A percentile compares a stretch with the other conserved stretches of the same genome.
phyloP scores from a whole-genome alignment of 2,888 invertebrate species.

The Charanyca ferruginea region DNA sequence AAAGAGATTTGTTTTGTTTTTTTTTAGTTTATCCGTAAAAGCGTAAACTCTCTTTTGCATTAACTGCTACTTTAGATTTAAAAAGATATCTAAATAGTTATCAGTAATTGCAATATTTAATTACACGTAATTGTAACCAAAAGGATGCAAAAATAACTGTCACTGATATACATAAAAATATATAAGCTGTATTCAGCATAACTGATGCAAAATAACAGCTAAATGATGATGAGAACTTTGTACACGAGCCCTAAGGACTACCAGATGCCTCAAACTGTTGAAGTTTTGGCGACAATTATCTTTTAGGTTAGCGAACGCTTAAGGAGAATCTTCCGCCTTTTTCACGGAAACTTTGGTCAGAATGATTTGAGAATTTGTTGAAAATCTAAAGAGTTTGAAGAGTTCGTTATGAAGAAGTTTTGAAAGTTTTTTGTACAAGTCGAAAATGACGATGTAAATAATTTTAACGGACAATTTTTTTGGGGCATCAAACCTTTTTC shows the following conservation, averaged over 20 bases:
- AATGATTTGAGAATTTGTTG: conserved; percentile 49
- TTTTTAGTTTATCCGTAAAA: too few relatives aligned
- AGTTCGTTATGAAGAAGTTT: conserved; percentile 45
- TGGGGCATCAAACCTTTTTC: not conserved
- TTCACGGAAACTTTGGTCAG: conserved; percentile 51
- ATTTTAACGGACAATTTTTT: conserved; percentile 27
- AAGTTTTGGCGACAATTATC: conserved; percentile 77
- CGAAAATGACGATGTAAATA: conserved; percentile 43
- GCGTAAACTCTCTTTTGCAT: too few relatives aligned
- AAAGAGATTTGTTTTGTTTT: too few relatives aligned
- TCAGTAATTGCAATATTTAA: too few relatives aligned
- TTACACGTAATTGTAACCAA: too few relatives aligned
- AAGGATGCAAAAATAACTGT: not conserved
- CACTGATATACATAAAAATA: not conserved
- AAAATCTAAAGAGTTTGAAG: conserved; percentile 35
- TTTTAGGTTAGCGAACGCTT: conserved; percentile 67
- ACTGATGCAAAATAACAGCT: not conserved
- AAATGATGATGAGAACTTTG: conserved; percentile 9
- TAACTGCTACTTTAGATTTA: too few relatives aligned
- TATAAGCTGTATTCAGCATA: conserved; percentile 4
- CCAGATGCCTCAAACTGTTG: conserved; percentile 77
- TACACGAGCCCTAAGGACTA: conserved; percentile 32
- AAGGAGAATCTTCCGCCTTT: conserved; percentile 58
- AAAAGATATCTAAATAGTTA: too few relatives aligned
- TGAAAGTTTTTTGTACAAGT: conserved; percentile 26